Evolutionary conservation across 2,113 vertebrate genomes (phyloP), one percentile per base, ranked within the genome.

Genomic region (Phalacrocorax aristotelis): DNA sequence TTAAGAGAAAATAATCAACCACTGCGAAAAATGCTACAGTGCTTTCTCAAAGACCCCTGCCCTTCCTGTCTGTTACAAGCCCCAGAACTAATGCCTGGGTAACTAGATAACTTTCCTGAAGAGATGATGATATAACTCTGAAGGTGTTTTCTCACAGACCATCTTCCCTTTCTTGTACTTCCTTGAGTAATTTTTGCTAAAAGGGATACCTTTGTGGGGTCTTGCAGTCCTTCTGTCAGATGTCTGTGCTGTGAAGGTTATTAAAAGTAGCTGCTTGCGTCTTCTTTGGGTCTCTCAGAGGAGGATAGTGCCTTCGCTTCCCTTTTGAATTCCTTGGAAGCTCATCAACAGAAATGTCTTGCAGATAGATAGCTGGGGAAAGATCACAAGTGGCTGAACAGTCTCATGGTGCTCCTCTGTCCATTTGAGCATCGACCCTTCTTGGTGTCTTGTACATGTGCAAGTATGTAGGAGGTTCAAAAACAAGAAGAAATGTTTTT

Each of bases 1-100:
- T 34, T 79, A 75, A 94, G 38, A 70, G n/a, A 91, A 95, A 97
- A 89, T 94, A 96, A 81, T 93, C 87, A 91, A 55, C 57, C 23
- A 42, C 78, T 93, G 74, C 85, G 70, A 88, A 93, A 85, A 90
- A 91, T 48, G 18, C 65, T 60, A 11, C 21, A 66, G 44, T 75
- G 77, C 10, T 16, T 17, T 70, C 65, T 82, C 36, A 76, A 68
- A 79, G 84, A 51, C 70, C 90, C 49, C n/a, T 96, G 48, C 65
- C 23, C n/a, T 83, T 78, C 70, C 42, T 90, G 49, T 80, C 36
- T 2, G 0, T 60, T 78, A 36, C 20, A 44, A 94, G 44, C 48
- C 14, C 23, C 84, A 66, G 44, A 91, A 85, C 36, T 69, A 80
- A 75, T 49, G 83, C n/a, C 13, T 6, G 19, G 11, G 13, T 88